Percentiles rank a stretch among this genome's conserved stretches.
These are phyloP conservation scores for Malurus melanocephalus DNA, from an alignment of 2,113 vertebrate species.

Conservation along the genomic window DNA sequence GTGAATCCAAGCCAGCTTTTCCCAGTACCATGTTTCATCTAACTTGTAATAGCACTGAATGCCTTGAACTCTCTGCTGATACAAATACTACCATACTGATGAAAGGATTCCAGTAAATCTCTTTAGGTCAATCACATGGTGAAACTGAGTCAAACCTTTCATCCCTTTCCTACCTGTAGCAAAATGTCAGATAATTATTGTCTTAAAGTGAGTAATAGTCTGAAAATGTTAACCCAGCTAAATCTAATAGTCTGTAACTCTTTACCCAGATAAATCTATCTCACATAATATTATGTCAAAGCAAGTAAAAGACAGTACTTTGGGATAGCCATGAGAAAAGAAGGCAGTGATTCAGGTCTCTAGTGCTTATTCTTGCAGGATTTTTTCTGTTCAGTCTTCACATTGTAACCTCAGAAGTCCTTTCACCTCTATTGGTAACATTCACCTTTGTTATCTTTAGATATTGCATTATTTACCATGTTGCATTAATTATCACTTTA, in stretches of 20 bases:
- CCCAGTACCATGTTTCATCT: neutral
- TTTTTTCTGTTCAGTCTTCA: neutral
- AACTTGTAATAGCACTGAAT: neutral
- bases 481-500: neutral
- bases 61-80: neutral
- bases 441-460: neutral
- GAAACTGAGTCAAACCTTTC: conserved; percentile 13
- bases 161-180: neutral
- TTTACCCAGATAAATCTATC: neutral
- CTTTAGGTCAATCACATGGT: neutral
- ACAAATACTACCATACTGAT: neutral
- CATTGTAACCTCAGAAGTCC: neutral
- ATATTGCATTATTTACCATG: neutral
- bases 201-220: neutral
- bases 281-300: neutral
- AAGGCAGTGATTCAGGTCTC: neutral
- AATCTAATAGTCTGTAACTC: neutral
- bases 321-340: neutral
- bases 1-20: neutral
- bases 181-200: conserved; percentile 12
- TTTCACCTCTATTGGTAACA: neutral
- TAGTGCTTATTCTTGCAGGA: neutral
- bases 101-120: conserved; percentile 5
- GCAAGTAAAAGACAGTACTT: neutral
- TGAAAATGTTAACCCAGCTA: neutral